Evolutionary conservation across 1,140 invertebrate genomes (phyloP).

Genomic region (Saccostrea cuccullata): DNA sequence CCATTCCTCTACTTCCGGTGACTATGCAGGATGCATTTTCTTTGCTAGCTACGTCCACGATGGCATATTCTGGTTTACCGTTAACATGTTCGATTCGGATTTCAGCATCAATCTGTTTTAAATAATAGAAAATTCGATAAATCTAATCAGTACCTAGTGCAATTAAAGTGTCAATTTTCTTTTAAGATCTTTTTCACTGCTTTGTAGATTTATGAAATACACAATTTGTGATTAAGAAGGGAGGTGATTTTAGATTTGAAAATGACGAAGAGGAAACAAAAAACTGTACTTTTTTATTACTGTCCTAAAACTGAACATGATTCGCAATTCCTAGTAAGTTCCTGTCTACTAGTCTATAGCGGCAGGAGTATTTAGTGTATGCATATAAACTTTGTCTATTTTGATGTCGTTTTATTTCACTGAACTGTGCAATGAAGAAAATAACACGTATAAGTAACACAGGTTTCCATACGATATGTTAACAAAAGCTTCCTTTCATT

Average conservation of each 20-base stretch:
- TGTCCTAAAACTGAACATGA: no score
- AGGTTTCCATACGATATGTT: no score
- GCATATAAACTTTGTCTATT: no score
- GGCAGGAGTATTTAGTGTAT: no score
- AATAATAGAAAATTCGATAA: neutral
- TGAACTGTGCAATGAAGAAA: no score
- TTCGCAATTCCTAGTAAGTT: no score
- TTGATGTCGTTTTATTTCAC: no score
- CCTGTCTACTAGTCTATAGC: no score
- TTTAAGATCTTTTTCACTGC: neutral
- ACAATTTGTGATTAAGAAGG: no score
- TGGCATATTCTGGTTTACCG: conserved; percentile 6
- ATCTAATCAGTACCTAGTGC: neutral
- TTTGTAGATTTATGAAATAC: no score
- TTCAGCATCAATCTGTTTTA: neutral
- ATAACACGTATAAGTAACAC: no score
- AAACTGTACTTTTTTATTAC: neutral
- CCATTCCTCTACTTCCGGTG: conserved; percentile 21
- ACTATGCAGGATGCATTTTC: neutral
- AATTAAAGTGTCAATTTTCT: neutral
- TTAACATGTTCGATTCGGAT: neutral
- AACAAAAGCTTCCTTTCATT: no score
- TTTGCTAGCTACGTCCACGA: neutral
- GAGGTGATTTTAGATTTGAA: neutral
- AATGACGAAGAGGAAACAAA: neutral